Conservation (phyloP, 1,140 invertebrate species). For the Pogonognathellus flavescens region DNA sequence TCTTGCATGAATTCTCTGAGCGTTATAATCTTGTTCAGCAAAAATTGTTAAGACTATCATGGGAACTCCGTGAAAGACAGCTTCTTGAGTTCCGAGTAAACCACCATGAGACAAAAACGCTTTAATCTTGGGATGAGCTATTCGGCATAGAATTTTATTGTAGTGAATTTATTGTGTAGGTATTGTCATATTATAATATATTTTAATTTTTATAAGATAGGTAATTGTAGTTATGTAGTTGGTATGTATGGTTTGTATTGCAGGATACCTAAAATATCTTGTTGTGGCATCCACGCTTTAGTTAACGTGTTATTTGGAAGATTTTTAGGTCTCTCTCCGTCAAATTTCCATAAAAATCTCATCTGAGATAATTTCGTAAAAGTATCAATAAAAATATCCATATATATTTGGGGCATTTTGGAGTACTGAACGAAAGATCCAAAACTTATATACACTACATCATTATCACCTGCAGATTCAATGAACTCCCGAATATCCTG, state of each 20-base stretch:
- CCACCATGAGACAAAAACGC: constrained; percentile 64
- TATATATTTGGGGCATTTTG: constrained; percentile 10
- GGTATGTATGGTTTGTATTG: neutral
- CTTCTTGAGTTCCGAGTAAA: constrained; percentile 58
- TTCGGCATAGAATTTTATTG: neutral
- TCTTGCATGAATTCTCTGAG: constrained; percentile 12
- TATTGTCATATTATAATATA: too few species aligned
- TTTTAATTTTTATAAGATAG: neutral
- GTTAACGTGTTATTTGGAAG: constrained; percentile 62
- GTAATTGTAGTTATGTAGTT: neutral
- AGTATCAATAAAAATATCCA: constrained; percentile 36
- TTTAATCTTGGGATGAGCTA: constrained; percentile 62
- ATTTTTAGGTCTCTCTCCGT: constrained; percentile 32
- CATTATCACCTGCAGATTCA: constrained; percentile 71
- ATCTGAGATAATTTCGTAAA: constrained; percentile 2
- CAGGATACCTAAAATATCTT: constrained; percentile 63
- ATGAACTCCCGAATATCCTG: constrained; percentile 71
- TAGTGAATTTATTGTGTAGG: too few species aligned
- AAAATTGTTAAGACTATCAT: constrained; percentile 57
- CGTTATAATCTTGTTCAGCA: constrained; percentile 64
- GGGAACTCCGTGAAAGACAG: constrained; percentile 55
- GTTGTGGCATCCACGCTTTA: constrained; percentile 64
- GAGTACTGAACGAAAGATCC: constrained; percentile 71
- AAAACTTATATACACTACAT: constrained; percentile 73
- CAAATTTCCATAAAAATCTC: constrained; percentile 65